A percentile compares a stretch with the other conserved stretches of the same genome.
Conservation (phyloP, 2,797 vertebrate species). For the Coracias cyanogaster region DNA sequence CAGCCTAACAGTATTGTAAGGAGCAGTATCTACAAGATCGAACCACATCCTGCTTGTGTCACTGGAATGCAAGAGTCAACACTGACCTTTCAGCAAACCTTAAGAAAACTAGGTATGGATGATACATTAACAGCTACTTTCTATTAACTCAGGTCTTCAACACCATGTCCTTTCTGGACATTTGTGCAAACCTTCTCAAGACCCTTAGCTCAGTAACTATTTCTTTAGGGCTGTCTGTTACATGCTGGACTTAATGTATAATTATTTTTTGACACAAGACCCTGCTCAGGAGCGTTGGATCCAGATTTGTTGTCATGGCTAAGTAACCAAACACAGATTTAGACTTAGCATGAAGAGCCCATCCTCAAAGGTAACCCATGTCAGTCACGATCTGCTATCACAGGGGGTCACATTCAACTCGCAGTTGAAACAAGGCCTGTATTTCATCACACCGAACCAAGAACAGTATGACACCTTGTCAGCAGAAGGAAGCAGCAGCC, state of each 20-base stretch:
- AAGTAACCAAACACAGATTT: neutral
- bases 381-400: neutral
- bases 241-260: neutral
- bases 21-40: neutral
- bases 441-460: neutral
- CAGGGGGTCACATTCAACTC: neutral
- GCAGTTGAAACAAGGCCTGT: neutral
- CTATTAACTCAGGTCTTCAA: neutral
- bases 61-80: neutral
- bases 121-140: neutral
- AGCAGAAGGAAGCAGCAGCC: neutral
- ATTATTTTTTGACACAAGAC: neutral
- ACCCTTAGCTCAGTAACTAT: neutral
- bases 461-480: neutral
- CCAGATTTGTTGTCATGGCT: neutral
- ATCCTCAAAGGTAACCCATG: neutral
- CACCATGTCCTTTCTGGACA: fast-evolving
- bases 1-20: neutral
- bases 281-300: neutral
- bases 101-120: neutral
- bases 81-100: neutral
- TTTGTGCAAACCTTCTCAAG: fast-evolving
- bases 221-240: neutral
- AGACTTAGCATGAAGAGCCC: neutral
- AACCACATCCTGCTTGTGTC: neutral